Evolutionary conservation across 2,797 vertebrate species (phyloP).

Genomic region (Neostethus bicornis): DNA sequence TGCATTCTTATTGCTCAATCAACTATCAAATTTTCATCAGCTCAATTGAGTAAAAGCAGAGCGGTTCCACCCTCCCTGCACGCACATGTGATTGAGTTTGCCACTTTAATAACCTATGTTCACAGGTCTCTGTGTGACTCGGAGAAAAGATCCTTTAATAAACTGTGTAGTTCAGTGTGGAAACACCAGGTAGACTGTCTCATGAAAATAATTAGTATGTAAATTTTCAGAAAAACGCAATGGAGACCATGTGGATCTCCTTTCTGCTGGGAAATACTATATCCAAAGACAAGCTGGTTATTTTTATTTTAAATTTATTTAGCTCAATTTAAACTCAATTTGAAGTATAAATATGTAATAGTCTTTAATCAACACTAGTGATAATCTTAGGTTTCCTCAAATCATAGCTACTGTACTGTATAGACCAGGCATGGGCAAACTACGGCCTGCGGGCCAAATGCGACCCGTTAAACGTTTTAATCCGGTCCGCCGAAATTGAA

Average conservation of each 20-base stretch:
- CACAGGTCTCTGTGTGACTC: constrained; percentile 37
- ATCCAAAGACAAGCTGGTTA: no score
- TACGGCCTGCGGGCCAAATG: no score
- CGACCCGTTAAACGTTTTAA: no score
- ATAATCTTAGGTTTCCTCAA: no score
- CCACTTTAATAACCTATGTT: constrained; percentile 42
- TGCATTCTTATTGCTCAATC: constrained; percentile 42
- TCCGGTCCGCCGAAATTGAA: no score
- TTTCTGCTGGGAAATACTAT: no score
- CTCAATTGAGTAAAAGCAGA: constrained; percentile 39
- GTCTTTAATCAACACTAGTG: no score
- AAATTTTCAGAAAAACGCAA: no score
- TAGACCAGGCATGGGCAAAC: no score
- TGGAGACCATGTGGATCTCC: no score
- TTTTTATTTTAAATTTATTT: neutral
- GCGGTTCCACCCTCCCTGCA: constrained; percentile 23
- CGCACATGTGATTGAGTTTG: constrained; percentile 37
- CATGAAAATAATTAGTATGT: no score
- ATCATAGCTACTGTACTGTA: no score
- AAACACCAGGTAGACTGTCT: constrained; percentile 3
- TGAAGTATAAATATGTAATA: neutral
- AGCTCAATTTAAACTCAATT: neutral
- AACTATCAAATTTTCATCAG: constrained; percentile 45
- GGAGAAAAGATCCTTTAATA: constrained; percentile 32
- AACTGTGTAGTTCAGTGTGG: constrained; percentile 27